phyloP scores from a whole-genome alignment of 2,888 invertebrate species.

The Sympetrum striolatum region DNA sequence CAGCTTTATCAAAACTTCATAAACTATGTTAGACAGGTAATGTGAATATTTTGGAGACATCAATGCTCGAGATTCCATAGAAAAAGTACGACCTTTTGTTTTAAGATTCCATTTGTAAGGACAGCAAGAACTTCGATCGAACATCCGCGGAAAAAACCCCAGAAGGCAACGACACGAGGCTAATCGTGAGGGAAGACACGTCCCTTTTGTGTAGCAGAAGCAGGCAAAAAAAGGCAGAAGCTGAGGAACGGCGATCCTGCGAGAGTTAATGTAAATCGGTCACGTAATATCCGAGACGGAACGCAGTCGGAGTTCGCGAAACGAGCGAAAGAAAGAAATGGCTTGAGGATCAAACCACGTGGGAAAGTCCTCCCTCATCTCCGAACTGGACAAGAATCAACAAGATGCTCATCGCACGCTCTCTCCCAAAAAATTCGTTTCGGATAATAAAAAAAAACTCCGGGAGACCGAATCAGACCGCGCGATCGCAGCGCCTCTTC shows the following conservation, averaged over 20 bases:
- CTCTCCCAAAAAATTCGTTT: not conserved
- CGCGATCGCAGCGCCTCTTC: not conserved
- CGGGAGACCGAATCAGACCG: not conserved
- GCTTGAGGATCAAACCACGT: not conserved
- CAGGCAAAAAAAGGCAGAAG: not conserved
- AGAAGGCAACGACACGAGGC: not conserved
- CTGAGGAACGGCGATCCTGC: not conserved
- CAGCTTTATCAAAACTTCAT: not conserved
- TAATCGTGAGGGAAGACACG: not conserved
- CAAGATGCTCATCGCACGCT: not conserved
- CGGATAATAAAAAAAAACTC: not conserved
- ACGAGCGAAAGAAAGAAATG: not conserved
- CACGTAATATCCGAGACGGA: conserved; percentile 32
- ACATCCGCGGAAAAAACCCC: not conserved
- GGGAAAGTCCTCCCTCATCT: not conserved
- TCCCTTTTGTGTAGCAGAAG: not conserved
- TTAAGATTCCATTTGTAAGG: not conserved
- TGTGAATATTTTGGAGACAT: not conserved
- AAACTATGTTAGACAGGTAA: not conserved
- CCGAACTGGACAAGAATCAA: not conserved
- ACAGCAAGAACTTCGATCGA: not conserved
- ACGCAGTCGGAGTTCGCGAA: not conserved
- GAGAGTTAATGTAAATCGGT: conserved; percentile 25
- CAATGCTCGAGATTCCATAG: no score
- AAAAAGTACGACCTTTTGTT: no score